Evolutionary conservation across 35 echinoderm and acorn worm genomes (phyloP).

Genomic region (Apostichopus japonicus): DNA sequence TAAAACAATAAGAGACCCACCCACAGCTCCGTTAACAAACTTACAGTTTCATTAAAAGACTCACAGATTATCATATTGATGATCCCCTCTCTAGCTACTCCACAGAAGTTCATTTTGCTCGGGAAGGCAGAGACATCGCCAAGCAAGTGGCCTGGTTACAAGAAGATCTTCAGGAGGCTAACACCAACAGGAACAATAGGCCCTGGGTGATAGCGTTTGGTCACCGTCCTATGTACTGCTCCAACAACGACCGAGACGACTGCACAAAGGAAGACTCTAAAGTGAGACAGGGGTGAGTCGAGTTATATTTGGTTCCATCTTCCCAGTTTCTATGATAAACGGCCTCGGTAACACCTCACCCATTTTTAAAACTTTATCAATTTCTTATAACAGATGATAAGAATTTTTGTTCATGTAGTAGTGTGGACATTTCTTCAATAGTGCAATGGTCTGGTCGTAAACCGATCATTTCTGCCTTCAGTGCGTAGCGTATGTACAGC

Average conservation of each 20-base stretch:
- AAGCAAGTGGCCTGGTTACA: slow-evolving; percentile 68
- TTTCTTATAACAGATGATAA: too few species aligned
- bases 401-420: too few species aligned
- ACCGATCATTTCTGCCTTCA: too few species aligned
- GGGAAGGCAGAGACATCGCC: slow-evolving; percentile 18
- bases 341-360: too few species aligned
- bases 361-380: too few species aligned
- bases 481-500: too few species aligned
- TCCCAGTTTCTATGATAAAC: too few species aligned
- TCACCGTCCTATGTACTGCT: slow-evolving; percentile 90
- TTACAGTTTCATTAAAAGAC: neutral
- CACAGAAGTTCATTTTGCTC: slow-evolving; percentile 83
- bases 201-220: slow-evolving; percentile 93
- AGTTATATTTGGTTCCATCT: too few species aligned
- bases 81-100: slow-evolving; percentile 67
- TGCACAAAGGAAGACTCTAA: slow-evolving; percentile 56
- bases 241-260: slow-evolving; percentile 77
- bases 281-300: slow-evolving; percentile 61
- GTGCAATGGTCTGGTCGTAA: too few species aligned
- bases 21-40: too few species aligned
- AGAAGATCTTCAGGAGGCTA: slow-evolving; percentile 69
- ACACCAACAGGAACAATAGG: slow-evolving; percentile 51
- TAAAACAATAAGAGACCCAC: too few species aligned
- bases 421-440: too few species aligned
- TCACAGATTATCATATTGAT: neutral